phyloP scores from a whole-genome alignment of 2,888 invertebrate species.

The Mythimna pallens region DNA sequence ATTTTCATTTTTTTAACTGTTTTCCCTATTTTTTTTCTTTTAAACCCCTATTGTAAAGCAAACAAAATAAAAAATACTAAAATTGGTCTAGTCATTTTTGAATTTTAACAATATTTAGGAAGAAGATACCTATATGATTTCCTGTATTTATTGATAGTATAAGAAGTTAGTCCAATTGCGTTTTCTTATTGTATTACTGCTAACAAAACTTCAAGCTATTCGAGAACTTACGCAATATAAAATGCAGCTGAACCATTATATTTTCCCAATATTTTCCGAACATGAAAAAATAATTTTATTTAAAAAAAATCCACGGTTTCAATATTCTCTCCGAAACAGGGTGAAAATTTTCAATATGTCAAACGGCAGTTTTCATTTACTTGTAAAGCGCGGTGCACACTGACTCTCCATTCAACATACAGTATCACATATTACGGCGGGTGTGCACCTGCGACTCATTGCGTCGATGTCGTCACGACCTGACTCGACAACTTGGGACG shows the following conservation, averaged over 20 bases:
- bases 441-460: slow-evolving; percentile 80
- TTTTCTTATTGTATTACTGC: background rate
- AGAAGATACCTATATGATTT: background rate
- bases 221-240: background rate
- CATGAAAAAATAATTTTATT: slow-evolving; percentile 32
- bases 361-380: slow-evolving; percentile 59
- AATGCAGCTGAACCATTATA: slow-evolving; percentile 11
- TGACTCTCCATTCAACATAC: slow-evolving; percentile 67
- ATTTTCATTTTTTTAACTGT: no score
- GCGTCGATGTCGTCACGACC: slow-evolving; percentile 67
- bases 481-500: slow-evolving; percentile 70
- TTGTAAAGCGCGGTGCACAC: slow-evolving; percentile 52
- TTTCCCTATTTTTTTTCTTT: no score
- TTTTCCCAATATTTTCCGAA: slow-evolving; percentile 1
- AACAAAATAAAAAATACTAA: no score
- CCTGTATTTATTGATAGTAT: background rate
- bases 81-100: no score
- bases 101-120: no score
- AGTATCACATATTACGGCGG: slow-evolving; percentile 75
- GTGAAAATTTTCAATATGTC: slow-evolving; percentile 54
- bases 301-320: slow-evolving; percentile 42
- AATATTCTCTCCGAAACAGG: slow-evolving; percentile 43
- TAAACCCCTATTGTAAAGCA: no score
- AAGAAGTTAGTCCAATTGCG: background rate
- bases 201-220: background rate